phyloP scores from a whole-genome alignment of 2,888 invertebrate genomes.

The Ernsta delagoae region DNA sequence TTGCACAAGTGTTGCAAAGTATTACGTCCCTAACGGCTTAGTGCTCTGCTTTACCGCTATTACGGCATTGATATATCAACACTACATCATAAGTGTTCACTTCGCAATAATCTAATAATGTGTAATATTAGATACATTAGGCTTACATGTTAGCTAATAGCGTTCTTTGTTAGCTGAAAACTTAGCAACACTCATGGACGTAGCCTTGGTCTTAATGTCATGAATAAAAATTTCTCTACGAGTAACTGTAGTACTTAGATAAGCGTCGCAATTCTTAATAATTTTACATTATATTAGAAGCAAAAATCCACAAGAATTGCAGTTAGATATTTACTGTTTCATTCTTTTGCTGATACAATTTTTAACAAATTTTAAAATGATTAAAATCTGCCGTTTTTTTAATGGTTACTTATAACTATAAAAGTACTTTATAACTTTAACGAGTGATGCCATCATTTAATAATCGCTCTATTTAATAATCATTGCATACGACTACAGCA shows the following conservation, averaged over 20 bases:
- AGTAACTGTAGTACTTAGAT: too few relatives aligned
- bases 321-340: too few relatives aligned
- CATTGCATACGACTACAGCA: not conserved
- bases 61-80: conserved; percentile 42
- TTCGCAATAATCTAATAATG: conserved; percentile 22
- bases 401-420: not conserved
- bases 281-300: too few relatives aligned
- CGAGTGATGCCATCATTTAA: not conserved
- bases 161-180: conserved; percentile 10
- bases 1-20: conserved; percentile 42
- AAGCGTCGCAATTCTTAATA: not conserved
- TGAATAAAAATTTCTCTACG: not conserved
- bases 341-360: too few relatives aligned
- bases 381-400: not conserved
- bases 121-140: conserved; percentile 17
- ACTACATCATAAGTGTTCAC: conserved; percentile 22
- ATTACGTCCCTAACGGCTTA: conserved; percentile 39
- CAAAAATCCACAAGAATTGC: too few relatives aligned
- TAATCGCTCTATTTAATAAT: not conserved
- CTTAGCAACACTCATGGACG: not conserved
- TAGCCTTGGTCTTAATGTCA: not conserved
- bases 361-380: too few relatives aligned
- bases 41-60: conserved; percentile 54
- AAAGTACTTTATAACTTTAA: not conserved
- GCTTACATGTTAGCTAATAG: conserved; percentile 1